Conservation (phyloP, 1,140 invertebrate genomes). For the Scaptomyza hsui region DNA sequence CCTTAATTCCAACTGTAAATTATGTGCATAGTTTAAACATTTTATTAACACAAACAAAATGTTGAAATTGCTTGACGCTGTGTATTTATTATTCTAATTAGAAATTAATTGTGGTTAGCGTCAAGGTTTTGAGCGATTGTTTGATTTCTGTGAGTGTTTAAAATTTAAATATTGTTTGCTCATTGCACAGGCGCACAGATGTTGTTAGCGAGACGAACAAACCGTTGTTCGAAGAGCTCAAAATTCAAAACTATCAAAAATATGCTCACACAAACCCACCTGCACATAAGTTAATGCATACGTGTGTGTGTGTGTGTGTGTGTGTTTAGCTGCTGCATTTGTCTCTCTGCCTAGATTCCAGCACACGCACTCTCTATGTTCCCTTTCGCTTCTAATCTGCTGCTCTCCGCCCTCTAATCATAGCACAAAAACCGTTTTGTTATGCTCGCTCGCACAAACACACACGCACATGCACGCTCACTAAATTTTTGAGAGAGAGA, state of each 20-base stretch:
- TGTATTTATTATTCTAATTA: neutral
- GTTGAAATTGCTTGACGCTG: neutral
- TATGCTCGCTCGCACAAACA: slow-evolving; percentile 12
- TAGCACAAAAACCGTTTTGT: slow-evolving; percentile 22
- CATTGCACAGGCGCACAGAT: slow-evolving; percentile 60
- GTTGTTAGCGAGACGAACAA: slow-evolving; percentile 10
- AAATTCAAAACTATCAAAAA: slow-evolving; percentile 37
- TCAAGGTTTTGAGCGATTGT: neutral
- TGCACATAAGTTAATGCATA: slow-evolving; percentile 17
- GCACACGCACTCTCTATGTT: neutral
- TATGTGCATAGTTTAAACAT: neutral
- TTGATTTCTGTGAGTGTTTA: slow-evolving; percentile 28
- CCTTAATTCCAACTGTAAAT: slow-evolving; percentile 1
- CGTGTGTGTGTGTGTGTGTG: neutral
- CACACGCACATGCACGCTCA: slow-evolving; percentile 28
- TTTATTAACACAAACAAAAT: neutral
- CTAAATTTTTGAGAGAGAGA: slow-evolving; percentile 31
- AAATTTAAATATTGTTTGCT: slow-evolving; percentile 76
- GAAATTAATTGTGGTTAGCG: neutral
- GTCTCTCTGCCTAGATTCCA: slow-evolving; percentile 3
- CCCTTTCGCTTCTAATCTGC: slow-evolving; percentile 14
- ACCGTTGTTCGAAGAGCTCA: slow-evolving; percentile 36
- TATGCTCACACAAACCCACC: slow-evolving; percentile 23
- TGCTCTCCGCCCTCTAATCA: slow-evolving; percentile 19
- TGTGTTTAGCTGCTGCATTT: slow-evolving; percentile 26